Evolutionary conservation across 2,113 vertebrate species (phyloP), one percentile per base, ranked within the genome.

Genomic region (Callaeas wilsoni): DNA sequence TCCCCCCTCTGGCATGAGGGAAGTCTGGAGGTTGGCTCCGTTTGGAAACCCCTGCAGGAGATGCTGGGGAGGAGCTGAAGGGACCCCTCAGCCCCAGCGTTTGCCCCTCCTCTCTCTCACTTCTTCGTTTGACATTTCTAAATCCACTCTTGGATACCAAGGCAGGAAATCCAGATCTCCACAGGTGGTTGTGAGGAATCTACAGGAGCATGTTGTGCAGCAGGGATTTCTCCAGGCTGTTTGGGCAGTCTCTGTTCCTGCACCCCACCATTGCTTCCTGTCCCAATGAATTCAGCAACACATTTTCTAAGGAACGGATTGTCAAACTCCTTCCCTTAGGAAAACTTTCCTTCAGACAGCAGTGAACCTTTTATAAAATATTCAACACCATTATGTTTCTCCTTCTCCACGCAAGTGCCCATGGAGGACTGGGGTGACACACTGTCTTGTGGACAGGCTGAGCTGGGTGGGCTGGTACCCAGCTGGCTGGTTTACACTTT

Each of bases 1-100:
- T 1, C 0, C 57, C 1, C 5, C 6, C 32, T 47, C 37, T 44
- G 52, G 17, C 49, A 5, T 0, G 5, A 39, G 23, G 53, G 62
- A 49, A 41, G 4, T 10, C 2, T 2, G 35, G 70, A 84, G 22
- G 12, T 3, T 75, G 25, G 4, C 17, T 84, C 64, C 9, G 0
- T 19, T 29, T 39, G 84, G 69, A 75, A 62, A 29, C 4, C 16
- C 13, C 2, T 37, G 22, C 20, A 37, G 52, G 47, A 65, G 56
- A 6, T 25, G 23, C 21, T 81, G 87, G 23, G 55, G 22, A 80
- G 29, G 35, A 76, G 49, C 37, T 57, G 71, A 50, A 56, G 20
- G 30, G 74, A 21, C 20, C 14, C n/a, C 64, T 39, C 41, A 68
- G 30, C n/a, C 44, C 46, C 25, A 8, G 0, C 4, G 37, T 56